These are phyloP conservation scores for Tetraodon nigroviridis DNA, from an alignment of 2,113 vertebrate genomes.

Conservation along the genomic window DNA sequence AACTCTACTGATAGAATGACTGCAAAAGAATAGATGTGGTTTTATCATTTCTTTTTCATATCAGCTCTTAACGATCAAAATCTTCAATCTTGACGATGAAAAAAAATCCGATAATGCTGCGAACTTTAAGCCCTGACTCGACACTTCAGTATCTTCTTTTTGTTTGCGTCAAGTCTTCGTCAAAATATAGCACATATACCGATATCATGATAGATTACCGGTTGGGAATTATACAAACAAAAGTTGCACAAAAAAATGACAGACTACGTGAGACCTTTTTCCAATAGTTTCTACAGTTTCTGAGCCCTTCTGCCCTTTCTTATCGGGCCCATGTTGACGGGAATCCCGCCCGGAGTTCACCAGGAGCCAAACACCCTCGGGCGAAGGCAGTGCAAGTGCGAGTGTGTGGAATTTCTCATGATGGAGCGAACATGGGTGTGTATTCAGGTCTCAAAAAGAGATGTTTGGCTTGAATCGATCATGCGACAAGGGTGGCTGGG, in stretches of 20 bases:
- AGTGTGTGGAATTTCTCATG: too few relatives aligned
- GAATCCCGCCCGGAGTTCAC: conserved; percentile 83
- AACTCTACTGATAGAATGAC: background rate
- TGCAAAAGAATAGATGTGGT: too few relatives aligned
- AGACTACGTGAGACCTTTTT: too few relatives aligned
- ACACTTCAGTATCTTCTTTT: too few relatives aligned
- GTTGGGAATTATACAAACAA: too few relatives aligned
- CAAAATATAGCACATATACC: background rate
- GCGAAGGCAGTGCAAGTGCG: conserved; percentile 77
- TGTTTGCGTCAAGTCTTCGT: background rate
- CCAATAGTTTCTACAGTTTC: too few relatives aligned
- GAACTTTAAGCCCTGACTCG: conserved; percentile 31
- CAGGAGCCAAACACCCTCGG: conserved; percentile 78
- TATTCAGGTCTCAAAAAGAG: too few relatives aligned
- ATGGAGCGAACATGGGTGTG: too few relatives aligned
- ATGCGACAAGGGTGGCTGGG: too few relatives aligned
- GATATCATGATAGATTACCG: background rate
- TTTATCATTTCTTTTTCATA: background rate
- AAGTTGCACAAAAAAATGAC: too few relatives aligned
- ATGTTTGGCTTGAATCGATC: too few relatives aligned
- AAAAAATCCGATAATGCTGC: conserved; percentile 1
- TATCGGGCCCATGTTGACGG: conserved; percentile 83
- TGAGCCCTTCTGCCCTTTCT: conserved; percentile 77
- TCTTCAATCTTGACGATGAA: conserved; percentile 10
- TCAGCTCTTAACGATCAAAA: too few relatives aligned